These are phyloP conservation scores for Moxostoma hubbsi DNA, from an alignment of 2,797 vertebrate species.

Conservation along the genomic window DNA sequence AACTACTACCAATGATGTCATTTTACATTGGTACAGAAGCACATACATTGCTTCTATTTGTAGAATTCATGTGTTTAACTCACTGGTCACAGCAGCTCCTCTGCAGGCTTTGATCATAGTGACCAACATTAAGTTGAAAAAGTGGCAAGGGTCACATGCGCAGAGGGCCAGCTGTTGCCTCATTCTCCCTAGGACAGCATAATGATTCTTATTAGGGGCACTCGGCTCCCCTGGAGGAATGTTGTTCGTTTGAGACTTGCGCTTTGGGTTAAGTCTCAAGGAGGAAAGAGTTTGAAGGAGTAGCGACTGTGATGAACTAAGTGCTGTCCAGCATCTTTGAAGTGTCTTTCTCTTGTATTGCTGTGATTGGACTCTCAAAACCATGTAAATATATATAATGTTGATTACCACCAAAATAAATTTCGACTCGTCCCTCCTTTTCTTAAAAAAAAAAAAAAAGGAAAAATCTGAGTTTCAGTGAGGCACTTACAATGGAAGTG, in stretches of 20 bases:
- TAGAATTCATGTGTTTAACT: constrained; percentile 61
- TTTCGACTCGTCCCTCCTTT: too few relatives aligned
- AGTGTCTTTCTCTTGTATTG: constrained; percentile 10
- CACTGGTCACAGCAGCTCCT: constrained; percentile 66
- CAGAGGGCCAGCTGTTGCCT: constrained; percentile 47
- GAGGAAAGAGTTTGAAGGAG: not conserved
- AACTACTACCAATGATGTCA: not conserved
- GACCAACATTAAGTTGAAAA: constrained; percentile 62
- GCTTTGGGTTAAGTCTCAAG: constrained; percentile 31
- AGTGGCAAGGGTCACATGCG: constrained; percentile 60
- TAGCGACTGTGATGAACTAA: constrained; percentile 52
- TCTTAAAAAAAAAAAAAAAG: too few relatives aligned
- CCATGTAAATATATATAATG: not conserved
- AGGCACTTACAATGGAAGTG: too few relatives aligned
- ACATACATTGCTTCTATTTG: constrained; percentile 34
- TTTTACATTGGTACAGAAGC: not conserved
- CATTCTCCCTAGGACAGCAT: constrained; percentile 32
- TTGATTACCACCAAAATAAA: too few relatives aligned
- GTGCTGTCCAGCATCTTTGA: constrained; percentile 40
- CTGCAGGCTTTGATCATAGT: constrained; percentile 63
- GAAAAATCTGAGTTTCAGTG: too few relatives aligned
- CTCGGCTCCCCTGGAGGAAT: constrained; percentile 59
- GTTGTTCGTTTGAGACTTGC: constrained; percentile 56
- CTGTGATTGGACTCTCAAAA: not conserved
- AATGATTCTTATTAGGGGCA: constrained; percentile 61